These are phyloP conservation scores for Ceyx margarethae DNA, from an alignment of 2,113 vertebrate genomes.

Conservation along the genomic window DNA sequence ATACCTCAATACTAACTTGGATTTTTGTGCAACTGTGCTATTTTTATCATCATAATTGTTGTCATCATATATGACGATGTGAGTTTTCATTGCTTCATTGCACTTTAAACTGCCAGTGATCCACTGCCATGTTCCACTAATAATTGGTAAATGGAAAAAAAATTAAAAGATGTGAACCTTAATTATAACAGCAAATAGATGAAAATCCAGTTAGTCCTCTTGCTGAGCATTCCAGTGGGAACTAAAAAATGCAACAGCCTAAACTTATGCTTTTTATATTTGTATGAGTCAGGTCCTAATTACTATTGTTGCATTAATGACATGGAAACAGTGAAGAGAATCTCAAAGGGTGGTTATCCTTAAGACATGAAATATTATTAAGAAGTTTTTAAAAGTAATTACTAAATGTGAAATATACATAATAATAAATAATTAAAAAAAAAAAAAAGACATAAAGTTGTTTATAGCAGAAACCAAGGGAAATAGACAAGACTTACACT, in stretches of 20 bases:
- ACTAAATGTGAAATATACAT: background rate
- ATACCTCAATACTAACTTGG: background rate
- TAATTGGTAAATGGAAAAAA: background rate
- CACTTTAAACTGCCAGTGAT: background rate
- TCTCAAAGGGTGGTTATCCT: background rate
- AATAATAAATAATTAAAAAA: background rate
- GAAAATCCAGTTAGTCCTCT: slow-evolving; percentile 13
- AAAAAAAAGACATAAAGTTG: background rate
- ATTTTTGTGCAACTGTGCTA: background rate
- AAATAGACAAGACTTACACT: background rate
- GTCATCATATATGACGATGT: background rate
- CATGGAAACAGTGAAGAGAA: background rate
- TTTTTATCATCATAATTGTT: background rate
- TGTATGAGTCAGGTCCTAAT: slow-evolving; percentile 37
- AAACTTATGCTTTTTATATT: background rate
- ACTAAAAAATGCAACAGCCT: background rate
- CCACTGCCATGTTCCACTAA: background rate
- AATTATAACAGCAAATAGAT: slow-evolving; percentile 39
- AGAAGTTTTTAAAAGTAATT: too few relatives aligned
- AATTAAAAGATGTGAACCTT: background rate
- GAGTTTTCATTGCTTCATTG: background rate
- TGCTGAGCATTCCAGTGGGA: background rate
- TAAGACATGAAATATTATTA: too few relatives aligned
- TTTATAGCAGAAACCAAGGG: background rate
- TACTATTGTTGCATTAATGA: background rate